Evolutionary conservation across 2,888 invertebrate species (phyloP), one percentile per base, ranked within the genome.

Genomic region (Napeogenes inachia): DNA sequence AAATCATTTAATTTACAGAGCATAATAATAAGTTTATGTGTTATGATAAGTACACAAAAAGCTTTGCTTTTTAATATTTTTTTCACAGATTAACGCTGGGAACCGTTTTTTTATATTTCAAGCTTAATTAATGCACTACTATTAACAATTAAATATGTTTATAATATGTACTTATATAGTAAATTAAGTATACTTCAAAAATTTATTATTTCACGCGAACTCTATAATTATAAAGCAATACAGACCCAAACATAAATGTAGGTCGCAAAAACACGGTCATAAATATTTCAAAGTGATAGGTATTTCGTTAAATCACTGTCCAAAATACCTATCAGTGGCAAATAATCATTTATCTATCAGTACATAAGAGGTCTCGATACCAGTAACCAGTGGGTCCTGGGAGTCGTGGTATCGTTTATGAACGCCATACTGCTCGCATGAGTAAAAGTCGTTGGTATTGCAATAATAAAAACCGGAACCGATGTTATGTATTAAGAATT

Each of bases 401-500:
- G 72, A 71, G 63, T 62, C 63, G 70, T 67, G 68, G 66, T 75
- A 74, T 76, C 73, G 76, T 81, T 80, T 79, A 73, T 83, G 79
- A 79, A 21, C 21, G 21, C 73, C 73, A 72, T 75, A 72, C 74
- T 74, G 73, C 66, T 70, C 68, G 64, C 68, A 70, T 80, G 80
- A 80, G 73, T 78, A 79, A 81, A 76, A 69, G 35, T 4, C 35
- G 47, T 13, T 13, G 13, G 47, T 21, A 13, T 6, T 47, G 47
- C 13, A 47, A n/a, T 21, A 21, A 21, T 47, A 6, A 13, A 47
- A n/a, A 47, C 21, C 47, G 47, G n/a, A 47, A 47, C n/a, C n/a
- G 3, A 13, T 6, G 8, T 47, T 47, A 21, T 47, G 21, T 13
- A n/a, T 13, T 13, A 4, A 3, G 13, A n/a, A 2, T 13, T 13